phyloP scores from a whole-genome alignment of 2,888 invertebrate genomes.

The Dicyrtoma fusca region DNA sequence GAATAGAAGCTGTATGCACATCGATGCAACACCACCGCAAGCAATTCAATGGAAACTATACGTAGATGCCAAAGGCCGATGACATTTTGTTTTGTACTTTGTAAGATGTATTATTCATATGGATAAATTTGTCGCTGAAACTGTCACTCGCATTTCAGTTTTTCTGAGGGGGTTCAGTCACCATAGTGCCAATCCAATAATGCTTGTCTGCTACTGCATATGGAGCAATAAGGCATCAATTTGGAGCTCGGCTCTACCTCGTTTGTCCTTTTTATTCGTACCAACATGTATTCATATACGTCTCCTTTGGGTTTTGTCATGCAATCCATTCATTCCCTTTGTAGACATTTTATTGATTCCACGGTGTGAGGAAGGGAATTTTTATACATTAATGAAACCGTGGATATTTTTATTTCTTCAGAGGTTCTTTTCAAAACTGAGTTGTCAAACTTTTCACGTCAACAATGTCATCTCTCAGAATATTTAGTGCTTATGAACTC shows the following conservation, averaged over 20 bases:
- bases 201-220: too few relatives aligned
- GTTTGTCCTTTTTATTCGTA: neutral
- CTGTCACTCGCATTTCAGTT: neutral
- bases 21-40: neutral
- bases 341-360: constrained; percentile 3
- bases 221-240: too few relatives aligned
- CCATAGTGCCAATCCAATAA: neutral
- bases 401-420: constrained; percentile 2
- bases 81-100: constrained; percentile 10
- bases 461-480: neutral
- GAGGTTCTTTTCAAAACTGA: constrained; percentile 1
- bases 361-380: neutral
- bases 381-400: neutral
- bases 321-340: constrained; percentile 11
- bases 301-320: too few relatives aligned
- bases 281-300: too few relatives aligned
- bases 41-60: too few relatives aligned
- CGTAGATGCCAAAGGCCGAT: constrained; percentile 7
- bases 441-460: constrained; percentile 21
- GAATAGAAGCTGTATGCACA: neutral
- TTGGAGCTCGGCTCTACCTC: too few relatives aligned
- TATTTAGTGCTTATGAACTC: too few relatives aligned
- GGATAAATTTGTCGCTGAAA: constrained; percentile 13
- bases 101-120: constrained; percentile 22
- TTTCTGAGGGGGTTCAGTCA: too few relatives aligned